A percentile compares a stretch with the other conserved stretches of the same genome.
These are phyloP conservation scores for Cephalophus harveyi DNA, from an alignment of 2,113 vertebrate genomes.

Conservation along the genomic window DNA sequence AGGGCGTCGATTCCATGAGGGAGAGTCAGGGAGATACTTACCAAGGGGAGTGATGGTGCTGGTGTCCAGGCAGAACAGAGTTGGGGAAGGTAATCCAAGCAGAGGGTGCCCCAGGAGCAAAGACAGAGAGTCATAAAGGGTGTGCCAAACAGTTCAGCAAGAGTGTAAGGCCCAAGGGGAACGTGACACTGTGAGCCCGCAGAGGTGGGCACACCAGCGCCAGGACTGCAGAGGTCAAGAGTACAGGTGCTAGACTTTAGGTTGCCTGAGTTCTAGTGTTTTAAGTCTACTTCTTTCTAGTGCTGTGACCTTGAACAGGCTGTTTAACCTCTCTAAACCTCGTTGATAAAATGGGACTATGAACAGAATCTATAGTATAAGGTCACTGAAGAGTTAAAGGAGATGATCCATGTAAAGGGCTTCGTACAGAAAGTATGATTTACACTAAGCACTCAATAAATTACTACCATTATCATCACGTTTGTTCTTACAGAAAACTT, in stretches of 20 bases:
- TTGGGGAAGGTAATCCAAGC: background rate
- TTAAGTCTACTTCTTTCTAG: conserved; percentile 21
- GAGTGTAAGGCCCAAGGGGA: background rate
- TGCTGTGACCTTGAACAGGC: background rate
- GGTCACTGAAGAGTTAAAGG: background rate
- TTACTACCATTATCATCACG: background rate
- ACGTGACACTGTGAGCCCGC: background rate
- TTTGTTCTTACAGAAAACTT: background rate
- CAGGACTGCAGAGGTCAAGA: background rate
- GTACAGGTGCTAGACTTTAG: background rate
- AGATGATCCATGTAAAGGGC: background rate
- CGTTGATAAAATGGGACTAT: background rate
- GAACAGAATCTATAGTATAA: background rate
- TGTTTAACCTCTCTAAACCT: background rate
- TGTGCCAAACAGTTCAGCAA: background rate
- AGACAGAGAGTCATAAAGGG: background rate
- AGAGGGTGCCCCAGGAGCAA: background rate
- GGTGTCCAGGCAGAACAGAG: background rate
- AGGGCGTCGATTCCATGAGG: background rate
- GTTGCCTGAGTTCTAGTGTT: background rate
- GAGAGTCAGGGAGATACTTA: background rate
- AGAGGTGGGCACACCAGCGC: background rate
- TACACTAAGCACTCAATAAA: background rate
- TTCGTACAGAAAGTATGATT: background rate
- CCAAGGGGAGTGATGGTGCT: background rate